Base-by-base conservation (phyloP, 2,888 invertebrate genomes). In the Orthonevra nobilis region DNA sequence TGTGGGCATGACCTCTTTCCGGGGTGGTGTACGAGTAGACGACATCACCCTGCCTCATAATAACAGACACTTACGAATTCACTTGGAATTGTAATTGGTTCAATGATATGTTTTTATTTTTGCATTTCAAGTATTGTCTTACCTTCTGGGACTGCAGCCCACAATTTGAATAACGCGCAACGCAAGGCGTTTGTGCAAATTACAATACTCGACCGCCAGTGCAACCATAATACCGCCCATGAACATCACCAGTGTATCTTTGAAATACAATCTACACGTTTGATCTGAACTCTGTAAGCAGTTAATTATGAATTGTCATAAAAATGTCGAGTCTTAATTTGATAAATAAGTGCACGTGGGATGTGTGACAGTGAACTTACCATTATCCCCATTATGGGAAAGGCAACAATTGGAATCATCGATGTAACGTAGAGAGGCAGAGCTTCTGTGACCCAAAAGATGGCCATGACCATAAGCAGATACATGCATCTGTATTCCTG, bases 171-270 rank as follows among this genome's bases (percentile, higher is more conserved):
- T 94, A 2, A 96, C 95, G 87, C 95, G 92, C 61, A 97, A 87
- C 0, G 97, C 97, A 0, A 97, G 93, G 81, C 97, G 91, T 86
- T 95, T 94, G 83, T 97, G 97, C 17, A 97, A 89, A 86, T 95
- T 96, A 83, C 96, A 96, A 86, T 95, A 93, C 89, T 97, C 97
- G 0, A 97, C 94, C 0, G 95, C 96, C 0, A 96, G 93, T 0
- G 97, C 97, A 64, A 97, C 95, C 88, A 97, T 94, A 82, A 97
- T 91, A 14, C 97, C 97, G 0, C 96, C 97, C 89, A 95, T 92
- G 86, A 95, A 95, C 95, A 95, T 95, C 91, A 95, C 94, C 84
- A 94, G 93, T 0, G 95, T 95, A 84, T 94, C 94, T 87, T 94
- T 95, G 84, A 95, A 92, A 85, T 95, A 95, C 32, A 94, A 92